A percentile compares a stretch with the other conserved stretches of the same genome.
phyloP scores from a whole-genome alignment of 2,113 vertebrate species.

The Chiloscyllium plagiosum region DNA sequence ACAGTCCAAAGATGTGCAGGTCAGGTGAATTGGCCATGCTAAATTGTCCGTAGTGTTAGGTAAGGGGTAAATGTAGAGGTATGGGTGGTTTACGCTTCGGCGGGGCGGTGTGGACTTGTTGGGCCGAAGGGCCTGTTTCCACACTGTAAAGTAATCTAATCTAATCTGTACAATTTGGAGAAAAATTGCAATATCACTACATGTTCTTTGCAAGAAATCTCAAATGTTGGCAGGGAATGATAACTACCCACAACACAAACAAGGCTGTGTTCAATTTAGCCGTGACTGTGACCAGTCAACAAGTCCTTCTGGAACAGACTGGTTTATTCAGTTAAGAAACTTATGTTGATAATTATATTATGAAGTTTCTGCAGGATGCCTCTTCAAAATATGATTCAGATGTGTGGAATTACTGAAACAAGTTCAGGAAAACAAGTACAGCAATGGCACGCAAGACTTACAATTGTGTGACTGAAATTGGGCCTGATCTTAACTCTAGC shows the following conservation, averaged over 20 bases:
- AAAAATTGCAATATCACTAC: background rate
- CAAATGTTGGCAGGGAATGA: background rate
- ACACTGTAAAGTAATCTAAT: too few relatives aligned
- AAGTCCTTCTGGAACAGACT: constrained; percentile 7
- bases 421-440: constrained; percentile 33
- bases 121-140: too few relatives aligned
- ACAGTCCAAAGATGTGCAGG: too few relatives aligned
- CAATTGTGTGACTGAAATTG: background rate
- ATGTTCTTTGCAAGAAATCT: background rate
- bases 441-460: constrained; percentile 2
- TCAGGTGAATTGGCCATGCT: too few relatives aligned
- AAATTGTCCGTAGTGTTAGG: too few relatives aligned
- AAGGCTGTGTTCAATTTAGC: constrained; percentile 26
- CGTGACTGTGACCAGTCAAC: background rate
- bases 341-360: constrained; percentile 26
- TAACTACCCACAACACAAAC: constrained; percentile 9
- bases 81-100: too few relatives aligned
- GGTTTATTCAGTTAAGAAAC: constrained; percentile 29
- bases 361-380: background rate
- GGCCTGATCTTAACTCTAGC: background rate
- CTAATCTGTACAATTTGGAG: background rate
- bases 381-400: constrained; percentile 35
- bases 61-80: too few relatives aligned
- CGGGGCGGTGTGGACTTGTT: too few relatives aligned
- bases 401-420: background rate